Base-by-base conservation (phyloP, 2,888 invertebrate genomes). In the Mactromeris polynyma region DNA sequence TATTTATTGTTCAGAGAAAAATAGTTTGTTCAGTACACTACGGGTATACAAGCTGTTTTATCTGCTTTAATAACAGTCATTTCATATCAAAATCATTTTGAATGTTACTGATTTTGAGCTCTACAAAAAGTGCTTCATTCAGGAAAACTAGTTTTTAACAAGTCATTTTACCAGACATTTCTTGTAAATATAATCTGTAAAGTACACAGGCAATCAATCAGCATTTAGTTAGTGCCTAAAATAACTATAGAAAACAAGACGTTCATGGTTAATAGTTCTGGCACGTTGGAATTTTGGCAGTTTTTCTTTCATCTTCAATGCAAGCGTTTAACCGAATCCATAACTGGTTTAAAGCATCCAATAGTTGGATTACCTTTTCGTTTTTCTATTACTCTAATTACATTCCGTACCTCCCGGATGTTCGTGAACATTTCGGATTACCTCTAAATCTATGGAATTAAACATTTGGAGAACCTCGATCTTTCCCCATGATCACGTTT, bases 301-400 rank as follows among this genome's bases (percentile, higher is more conserved):
- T 11, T 73, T 33, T 33, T 33, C 31, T 33, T 36, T 73, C 31
- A 73, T 73, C 73, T 73, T 33, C 6, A 33, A 73, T 73, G 33
- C 73, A 73, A 73, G 36, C 73, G 73, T 36, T 73, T 19, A 73
- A 73, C 36, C 31, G 73, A 33, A 73, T 33, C 36, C 4, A 26
- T 26, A n/a, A 3, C 2, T 26, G 3, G 58, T n/a, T 21, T n/a
- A 58, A 58, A 58, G 26, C 58, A 64, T 64, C 58, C 26, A 64
- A n/a, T 64, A 64, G n/a, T 64, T 64, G 58, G 58, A 64, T 64
- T 64, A 64, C n/a, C 58, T 64, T n/a, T 64, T 4, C 26, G 58
- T 64, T 64, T 64, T 26, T 64, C 58, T n/a, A 64, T 26, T 26
- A 26, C 11, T 64, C 58, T 26, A 64, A 64, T 64, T 64, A 64